Base-by-base conservation (phyloP, 2,797 vertebrate species). In the Phaenicophaeus curvirostris region DNA sequence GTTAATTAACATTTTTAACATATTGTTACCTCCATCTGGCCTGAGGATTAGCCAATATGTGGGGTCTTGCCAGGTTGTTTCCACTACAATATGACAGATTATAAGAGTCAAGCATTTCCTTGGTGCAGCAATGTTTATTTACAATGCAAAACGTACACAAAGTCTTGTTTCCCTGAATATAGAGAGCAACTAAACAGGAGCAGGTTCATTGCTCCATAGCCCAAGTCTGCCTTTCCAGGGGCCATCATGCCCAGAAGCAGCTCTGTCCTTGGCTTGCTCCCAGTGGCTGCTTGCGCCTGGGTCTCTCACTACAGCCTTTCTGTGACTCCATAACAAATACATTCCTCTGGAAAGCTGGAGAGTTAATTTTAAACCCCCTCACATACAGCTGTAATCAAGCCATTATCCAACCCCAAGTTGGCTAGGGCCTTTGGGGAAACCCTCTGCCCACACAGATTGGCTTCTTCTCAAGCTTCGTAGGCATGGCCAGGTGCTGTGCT, bases 301-400 rank as follows among this genome's bases (percentile, higher is more conserved):
- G 35, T 91, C 55, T 90, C 67, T 72, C 89, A 93, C 88, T 91
- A 53, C 55, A 90, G 85, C 88, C 90, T 79, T 93, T 89, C 73
- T 82, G 74, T 76, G 73, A 87, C 77, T 95, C 83, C 74, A 53
- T 87, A 95, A 94, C 92, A 96, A 96, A 95, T 63, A 71, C 90
- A 91, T 95, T 96, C 90, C 83, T 91, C 71, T 82, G 88, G 69
- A 76, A 95, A 91, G 88, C 3, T 33, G 44, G 28, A 63, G 67
- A 84, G 90, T 81, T 96, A 96, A 95, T 96, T 96, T 96, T 96
- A 95, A 78, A 10, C 20, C 8, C 39, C 15, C 59, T 54, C 80
- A n/a, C 76, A 83, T 79, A 80, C 77, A 92, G 93, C 85, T 96
- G 93, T 77, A 95, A 92, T 94, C 81, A 65, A 90, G 94, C 86